Base-by-base conservation (phyloP, 2,113 vertebrate species). In the Aspiorhynchus laticeps region DNA sequence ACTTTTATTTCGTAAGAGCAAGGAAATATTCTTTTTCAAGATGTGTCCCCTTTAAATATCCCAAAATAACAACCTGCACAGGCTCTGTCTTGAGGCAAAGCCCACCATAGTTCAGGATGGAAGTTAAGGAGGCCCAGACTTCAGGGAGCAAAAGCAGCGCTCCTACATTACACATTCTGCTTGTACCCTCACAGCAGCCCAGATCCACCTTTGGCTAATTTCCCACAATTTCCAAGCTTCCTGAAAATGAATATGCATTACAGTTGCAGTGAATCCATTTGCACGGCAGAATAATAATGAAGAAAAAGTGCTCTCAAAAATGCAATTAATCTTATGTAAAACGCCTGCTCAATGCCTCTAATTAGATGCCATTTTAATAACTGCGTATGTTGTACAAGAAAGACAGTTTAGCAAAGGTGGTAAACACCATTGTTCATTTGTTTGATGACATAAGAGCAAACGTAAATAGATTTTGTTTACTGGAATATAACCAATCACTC, bases 291-390 rank as follows among this genome's bases (percentile, higher is more conserved):
- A 93, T 91, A 91, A 93, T 94, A 94, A 95, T 93, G 92, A 95
- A 92, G 92, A 95, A 91, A 93, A 95, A 94, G 91, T 90, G 89
- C 88, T 91, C 86, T 90, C 36, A 90, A 91, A 93, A 94, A 92
- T 79, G 63, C 89, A 92, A 95, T 95, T 94, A 94, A 95, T 95
- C 93, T 94, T 88, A 87, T 92, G 93, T 94, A 93, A 93, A 94
- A 87, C 79, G 90, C 91, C 91, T 92, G 93, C 92, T 93, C 92
- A 87, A 69, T 86, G 91, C 88, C 83, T 80, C 90, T 94, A 94
- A 95, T 95, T 92, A 94, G 93, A 93, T 93, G 91, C 86, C 89
- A 85, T 92, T 94, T 95, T 94, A 94, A 94, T 94, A 92, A 93
- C 91, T 86, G 65, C 80, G 87, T 91, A 89, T 93, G 94, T 93